phyloP scores from a whole-genome alignment of 2,113 vertebrate species.

The Lagenorhynchus albirostris region DNA sequence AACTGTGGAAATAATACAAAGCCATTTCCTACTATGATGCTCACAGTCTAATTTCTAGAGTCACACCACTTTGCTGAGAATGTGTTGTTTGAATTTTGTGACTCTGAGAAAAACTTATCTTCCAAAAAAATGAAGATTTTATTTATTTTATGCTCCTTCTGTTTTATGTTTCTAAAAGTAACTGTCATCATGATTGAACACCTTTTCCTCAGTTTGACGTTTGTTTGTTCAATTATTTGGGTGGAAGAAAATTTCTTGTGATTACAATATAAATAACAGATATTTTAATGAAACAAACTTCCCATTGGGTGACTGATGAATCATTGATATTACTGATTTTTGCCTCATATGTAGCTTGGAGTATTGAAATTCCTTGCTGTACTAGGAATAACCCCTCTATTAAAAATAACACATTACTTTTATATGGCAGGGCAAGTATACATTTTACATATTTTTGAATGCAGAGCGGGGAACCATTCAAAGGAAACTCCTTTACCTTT shows the following conservation, averaged over 20 bases:
- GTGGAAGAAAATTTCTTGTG: not conserved
- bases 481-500: slow-evolving; percentile 12
- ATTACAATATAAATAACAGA: slow-evolving; percentile 41
- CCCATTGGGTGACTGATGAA: not conserved
- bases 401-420: slow-evolving; percentile 6
- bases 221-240: slow-evolving; percentile 24
- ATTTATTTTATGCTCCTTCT: not conserved
- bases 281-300: slow-evolving; percentile 35
- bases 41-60: not conserved
- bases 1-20: not conserved
- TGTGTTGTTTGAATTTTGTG: not conserved
- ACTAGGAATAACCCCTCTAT: not conserved
- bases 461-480: not conserved
- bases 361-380: slow-evolving; percentile 16
- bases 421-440: not conserved
- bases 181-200: not conserved
- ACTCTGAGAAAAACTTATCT: not conserved
- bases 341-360: not conserved
- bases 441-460: slow-evolving; percentile 17
- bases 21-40: not conserved
- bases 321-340: slow-evolving; percentile 18
- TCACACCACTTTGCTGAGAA: not conserved
- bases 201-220: not conserved
- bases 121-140: not conserved
- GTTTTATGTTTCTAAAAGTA: not conserved